Base-by-base conservation (phyloP, 2,888 invertebrate genomes). In the Esperia sulphurella region DNA sequence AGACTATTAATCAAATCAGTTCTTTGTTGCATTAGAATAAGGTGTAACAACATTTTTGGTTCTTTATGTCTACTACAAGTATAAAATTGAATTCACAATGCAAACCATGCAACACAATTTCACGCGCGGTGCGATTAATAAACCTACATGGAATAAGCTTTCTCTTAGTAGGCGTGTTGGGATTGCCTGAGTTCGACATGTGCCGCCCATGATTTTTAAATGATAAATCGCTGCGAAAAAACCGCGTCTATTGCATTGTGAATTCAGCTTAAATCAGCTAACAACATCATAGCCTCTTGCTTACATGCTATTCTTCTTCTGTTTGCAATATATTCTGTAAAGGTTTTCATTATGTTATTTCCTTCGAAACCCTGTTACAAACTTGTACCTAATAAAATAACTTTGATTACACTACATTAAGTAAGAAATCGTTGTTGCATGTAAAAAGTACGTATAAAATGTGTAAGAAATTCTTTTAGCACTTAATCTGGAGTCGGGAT, bases 271-370 rank as follows among this genome's bases (percentile, higher is more conserved):
- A 55, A 58, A 41, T 54, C 49, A 51, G 55, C 54, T 51, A 46
- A 59, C 51, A 63, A 62, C 52, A 65, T 61, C 61, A 70, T 72
- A 72, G 72, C 72, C 72, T 74, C 74, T 68, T 59, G 53, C 60
- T 68, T 65, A 68, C 49, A 57, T 49, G 55, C 61, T 68, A 66
- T 50, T 35, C n/a, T 30, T 30, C 8, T 48, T 52, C 43, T 52
- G 21, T 33, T 12, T 46, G 12, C 14, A 37, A 37, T 14, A 39
- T 7, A 39, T n/a, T 35, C 33, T 4, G 10, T 33, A 10, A 6
- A 3, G 33, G 33, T 33, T 33, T 33, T 21, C 5, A 33, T 10
- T 8, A 33, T 33, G 10, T 30, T 8, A 30, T 30, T 30, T 30
- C 5, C 21, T 21, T 21, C 2, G 5, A 21, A 21, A 21, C 2